These are phyloP conservation scores for Thalassophryne amazonica DNA, from an alignment of 2,797 vertebrate species.

Conservation along the genomic window DNA sequence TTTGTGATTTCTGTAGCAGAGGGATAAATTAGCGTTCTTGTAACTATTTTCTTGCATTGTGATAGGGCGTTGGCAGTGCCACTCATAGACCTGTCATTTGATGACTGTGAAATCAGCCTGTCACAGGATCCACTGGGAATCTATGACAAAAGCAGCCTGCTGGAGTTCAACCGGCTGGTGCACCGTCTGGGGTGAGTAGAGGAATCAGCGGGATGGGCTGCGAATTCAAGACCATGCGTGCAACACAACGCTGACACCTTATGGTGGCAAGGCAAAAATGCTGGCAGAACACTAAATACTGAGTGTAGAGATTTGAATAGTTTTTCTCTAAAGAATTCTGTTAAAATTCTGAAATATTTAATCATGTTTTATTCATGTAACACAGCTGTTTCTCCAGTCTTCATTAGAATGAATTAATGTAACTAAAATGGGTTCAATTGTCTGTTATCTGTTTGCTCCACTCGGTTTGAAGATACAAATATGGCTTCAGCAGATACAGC, in stretches of 20 bases:
- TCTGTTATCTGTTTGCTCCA: no score
- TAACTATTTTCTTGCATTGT: not conserved
- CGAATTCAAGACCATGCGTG: not conserved
- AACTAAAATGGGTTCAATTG: no score
- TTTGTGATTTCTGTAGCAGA: not conserved
- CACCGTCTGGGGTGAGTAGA: slow-evolving; percentile 86
- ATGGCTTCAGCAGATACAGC: no score
- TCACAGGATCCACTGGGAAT: slow-evolving; percentile 85
- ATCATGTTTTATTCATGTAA: no score
- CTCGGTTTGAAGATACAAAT: no score
- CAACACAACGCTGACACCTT: slow-evolving; percentile 30
- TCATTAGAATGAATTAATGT: no score
- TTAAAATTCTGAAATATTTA: no score
- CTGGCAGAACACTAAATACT: no score
- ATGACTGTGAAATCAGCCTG: slow-evolving; percentile 90
- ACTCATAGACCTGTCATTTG: slow-evolving; percentile 89
- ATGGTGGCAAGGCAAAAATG: slow-evolving; percentile 11
- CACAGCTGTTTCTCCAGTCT: no score
- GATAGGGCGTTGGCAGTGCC: slow-evolving; percentile 85
- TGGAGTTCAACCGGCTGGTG: slow-evolving; percentile 88
- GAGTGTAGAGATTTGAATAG: no score
- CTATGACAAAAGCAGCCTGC: slow-evolving; percentile 80
- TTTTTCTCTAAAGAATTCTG: no score
- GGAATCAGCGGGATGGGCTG: slow-evolving; percentile 8
- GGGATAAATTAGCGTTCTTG: not conserved